Percentiles rank a stretch among this genome's conserved stretches.
Evolutionary conservation across 1,140 invertebrate genomes (phyloP).

Genomic region (Ceratosolen fusciceps): DNA sequence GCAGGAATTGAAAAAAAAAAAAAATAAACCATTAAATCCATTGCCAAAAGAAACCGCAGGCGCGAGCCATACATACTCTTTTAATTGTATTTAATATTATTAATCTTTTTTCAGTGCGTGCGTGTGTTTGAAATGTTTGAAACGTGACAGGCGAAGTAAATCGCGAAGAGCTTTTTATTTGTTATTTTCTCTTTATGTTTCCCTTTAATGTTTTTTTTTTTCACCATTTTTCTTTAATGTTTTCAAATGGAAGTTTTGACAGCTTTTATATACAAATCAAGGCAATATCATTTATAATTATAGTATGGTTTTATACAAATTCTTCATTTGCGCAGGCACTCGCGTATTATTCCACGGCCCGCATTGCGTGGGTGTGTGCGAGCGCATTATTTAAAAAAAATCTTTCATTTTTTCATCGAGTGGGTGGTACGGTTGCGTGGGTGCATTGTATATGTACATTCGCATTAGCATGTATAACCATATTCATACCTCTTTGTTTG

Average conservation of each 20-base stretch:
- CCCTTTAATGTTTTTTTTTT: background rate
- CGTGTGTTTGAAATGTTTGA: no score
- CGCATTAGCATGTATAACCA: background rate
- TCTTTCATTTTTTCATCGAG: no score
- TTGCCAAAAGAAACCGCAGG: slow-evolving; percentile 64
- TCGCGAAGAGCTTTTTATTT: slow-evolving; percentile 25
- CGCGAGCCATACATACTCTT: slow-evolving; percentile 43
- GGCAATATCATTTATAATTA: slow-evolving; percentile 60
- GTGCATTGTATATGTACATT: background rate
- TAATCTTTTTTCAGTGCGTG: slow-evolving; percentile 13
- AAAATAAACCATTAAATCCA: slow-evolving; percentile 47
- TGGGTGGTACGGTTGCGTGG: no score
- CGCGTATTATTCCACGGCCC: background rate
- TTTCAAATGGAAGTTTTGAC: slow-evolving; percentile 62
- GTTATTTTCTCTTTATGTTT: no score
- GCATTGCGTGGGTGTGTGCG: no score
- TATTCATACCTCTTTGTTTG: background rate
- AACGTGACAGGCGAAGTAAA: slow-evolving; percentile 29
- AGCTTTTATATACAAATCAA: slow-evolving; percentile 69
- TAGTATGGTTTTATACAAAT: slow-evolving; percentile 25
- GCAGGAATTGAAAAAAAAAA: slow-evolving; percentile 58
- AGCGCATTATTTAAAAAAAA: no score
- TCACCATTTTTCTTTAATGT: background rate
- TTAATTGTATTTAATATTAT: background rate
- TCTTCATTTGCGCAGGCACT: background rate